Conservation (phyloP, 2,797 vertebrate genomes). For the Sebastes kiyomatsui region DNA sequence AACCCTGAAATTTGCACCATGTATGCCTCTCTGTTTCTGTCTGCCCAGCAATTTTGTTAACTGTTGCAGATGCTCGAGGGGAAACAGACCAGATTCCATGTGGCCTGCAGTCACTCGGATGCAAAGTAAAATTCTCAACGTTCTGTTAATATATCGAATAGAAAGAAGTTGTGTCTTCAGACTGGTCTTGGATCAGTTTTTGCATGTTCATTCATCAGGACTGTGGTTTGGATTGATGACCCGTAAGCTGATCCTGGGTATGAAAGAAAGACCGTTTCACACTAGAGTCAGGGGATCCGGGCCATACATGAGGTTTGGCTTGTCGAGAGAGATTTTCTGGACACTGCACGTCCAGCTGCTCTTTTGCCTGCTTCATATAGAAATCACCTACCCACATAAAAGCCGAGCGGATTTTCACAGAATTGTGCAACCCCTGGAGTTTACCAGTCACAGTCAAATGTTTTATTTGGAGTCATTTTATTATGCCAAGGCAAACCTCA, state of each 20-base stretch:
- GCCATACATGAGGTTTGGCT: constrained; percentile 52
- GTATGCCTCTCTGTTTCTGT: constrained; percentile 54
- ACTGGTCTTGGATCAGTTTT: constrained; percentile 6
- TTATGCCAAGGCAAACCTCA: constrained; percentile 23
- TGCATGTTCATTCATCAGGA: constrained; percentile 43
- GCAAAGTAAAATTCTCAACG: constrained; percentile 17
- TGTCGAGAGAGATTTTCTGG: constrained; percentile 43
- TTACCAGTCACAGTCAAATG: constrained; percentile 41
- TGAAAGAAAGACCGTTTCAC: constrained; percentile 5
- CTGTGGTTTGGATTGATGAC: constrained; percentile 10
- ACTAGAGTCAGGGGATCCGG: constrained; percentile 13
- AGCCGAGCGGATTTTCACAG: constrained; percentile 23
- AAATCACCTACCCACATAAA: constrained; percentile 52
- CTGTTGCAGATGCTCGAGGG: constrained; percentile 54
- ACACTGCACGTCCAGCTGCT: constrained; percentile 40
- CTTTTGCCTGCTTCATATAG: constrained; percentile 21
- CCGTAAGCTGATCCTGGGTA: constrained; percentile 15
- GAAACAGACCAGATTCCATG: constrained; percentile 27
- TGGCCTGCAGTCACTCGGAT: background rate
- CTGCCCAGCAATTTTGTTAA: constrained; percentile 58
- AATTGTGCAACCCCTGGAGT: constrained; percentile 23
- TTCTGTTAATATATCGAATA: constrained; percentile 19
- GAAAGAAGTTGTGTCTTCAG: background rate
- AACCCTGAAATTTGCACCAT: constrained; percentile 68
- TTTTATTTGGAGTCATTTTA: constrained; percentile 48